phyloP scores from a whole-genome alignment of 2,888 invertebrate genomes.

The Pseudococcus longispinus region DNA sequence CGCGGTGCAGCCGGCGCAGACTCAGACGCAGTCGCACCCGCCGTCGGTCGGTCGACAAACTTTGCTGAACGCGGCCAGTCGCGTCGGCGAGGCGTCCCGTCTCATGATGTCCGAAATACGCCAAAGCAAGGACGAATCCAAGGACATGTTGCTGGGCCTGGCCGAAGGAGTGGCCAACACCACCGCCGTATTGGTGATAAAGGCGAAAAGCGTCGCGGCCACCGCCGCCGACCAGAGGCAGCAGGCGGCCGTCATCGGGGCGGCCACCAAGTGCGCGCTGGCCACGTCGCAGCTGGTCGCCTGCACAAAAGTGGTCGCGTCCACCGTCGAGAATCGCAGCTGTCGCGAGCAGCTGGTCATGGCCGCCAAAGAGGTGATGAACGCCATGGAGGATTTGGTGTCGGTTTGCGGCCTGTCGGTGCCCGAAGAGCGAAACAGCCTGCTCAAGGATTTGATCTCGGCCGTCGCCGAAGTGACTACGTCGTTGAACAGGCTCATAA shows the following conservation, averaged over 20 bases:
- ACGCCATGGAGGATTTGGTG: conserved; percentile 88
- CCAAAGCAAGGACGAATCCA: conserved; percentile 82
- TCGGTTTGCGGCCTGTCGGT: conserved; percentile 78
- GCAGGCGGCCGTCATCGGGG: conserved; percentile 89
- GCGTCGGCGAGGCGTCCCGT: conserved; percentile 96
- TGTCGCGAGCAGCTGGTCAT: conserved; percentile 90
- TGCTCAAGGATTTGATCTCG: conserved; percentile 76
- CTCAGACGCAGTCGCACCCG: neutral
- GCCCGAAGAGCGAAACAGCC: conserved; percentile 68
- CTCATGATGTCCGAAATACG: conserved; percentile 92
- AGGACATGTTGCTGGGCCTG: conserved; percentile 88
- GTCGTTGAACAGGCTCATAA: conserved; percentile 86
- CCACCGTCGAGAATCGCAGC: conserved; percentile 79
- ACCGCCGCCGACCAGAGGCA: conserved; percentile 81
- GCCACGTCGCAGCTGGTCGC: conserved; percentile 98
- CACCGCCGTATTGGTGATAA: conserved; percentile 93
- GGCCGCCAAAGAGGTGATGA: conserved; percentile 91
- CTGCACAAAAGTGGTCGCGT: conserved; percentile 92
- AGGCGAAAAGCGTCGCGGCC: conserved; percentile 95
- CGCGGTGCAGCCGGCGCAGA: conserved; percentile 75
- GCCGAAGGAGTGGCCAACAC: conserved; percentile 98
- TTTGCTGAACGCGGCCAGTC: conserved; percentile 91
- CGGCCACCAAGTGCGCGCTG: conserved; percentile 93
- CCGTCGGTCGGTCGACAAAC: conserved; percentile 72
- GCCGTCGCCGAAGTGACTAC: conserved; percentile 90